phyloP scores from a whole-genome alignment of 1,140 invertebrate genomes.

The Camponotus floridanus region DNA sequence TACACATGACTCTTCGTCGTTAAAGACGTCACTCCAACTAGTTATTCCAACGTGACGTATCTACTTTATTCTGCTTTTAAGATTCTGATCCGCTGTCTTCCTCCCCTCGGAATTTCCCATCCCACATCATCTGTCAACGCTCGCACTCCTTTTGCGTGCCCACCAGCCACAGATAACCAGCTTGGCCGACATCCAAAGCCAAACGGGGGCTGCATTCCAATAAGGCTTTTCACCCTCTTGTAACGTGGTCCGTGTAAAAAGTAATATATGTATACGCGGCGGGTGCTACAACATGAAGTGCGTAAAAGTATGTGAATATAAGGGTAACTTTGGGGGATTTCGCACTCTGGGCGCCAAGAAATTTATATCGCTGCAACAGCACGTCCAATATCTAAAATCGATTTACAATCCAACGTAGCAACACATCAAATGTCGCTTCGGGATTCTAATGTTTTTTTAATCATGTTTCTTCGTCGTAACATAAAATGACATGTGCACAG shows the following conservation, averaged over 20 bases:
- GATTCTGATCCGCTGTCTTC: neutral
- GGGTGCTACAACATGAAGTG: neutral
- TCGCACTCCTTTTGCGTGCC: constrained; percentile 64
- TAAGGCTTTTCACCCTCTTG: constrained; percentile 42
- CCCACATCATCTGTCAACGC: constrained; percentile 12
- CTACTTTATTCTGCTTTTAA: constrained; percentile 36
- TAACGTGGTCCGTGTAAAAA: neutral
- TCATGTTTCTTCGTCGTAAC: constrained; percentile 6
- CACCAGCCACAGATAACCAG: constrained; percentile 65
- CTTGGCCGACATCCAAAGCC: constrained; percentile 75
- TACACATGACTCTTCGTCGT: neutral
- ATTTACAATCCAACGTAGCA: constrained; percentile 22
- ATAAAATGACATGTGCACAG: neutral
- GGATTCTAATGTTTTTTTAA: neutral
- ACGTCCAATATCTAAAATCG: constrained; percentile 44
- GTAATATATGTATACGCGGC: constrained; percentile 44
- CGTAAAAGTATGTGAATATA: constrained; percentile 39
- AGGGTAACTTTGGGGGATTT: constrained; percentile 17
- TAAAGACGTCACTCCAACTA: constrained; percentile 8
- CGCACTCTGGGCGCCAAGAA: neutral
- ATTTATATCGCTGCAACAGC: constrained; percentile 49
- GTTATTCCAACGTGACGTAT: constrained; percentile 24
- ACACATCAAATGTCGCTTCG: constrained; percentile 47
- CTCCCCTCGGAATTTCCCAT: constrained; percentile 5
- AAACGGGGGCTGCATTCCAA: constrained; percentile 64